Conservation (phyloP, 2,113 vertebrate genomes). For the Marmota flaviventris region DNA sequence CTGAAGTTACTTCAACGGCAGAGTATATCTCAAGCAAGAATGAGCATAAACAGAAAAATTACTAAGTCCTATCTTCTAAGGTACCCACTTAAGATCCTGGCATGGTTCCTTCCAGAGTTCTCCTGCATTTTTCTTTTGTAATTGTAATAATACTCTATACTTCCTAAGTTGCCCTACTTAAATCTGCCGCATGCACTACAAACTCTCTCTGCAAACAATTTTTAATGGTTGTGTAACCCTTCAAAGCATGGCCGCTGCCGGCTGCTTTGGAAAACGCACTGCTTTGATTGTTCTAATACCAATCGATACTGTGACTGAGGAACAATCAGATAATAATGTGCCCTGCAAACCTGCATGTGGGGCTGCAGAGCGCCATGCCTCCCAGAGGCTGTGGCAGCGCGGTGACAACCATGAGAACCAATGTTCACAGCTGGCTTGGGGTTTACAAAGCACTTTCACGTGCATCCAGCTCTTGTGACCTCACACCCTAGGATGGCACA, state of each 20-base stretch:
- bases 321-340: neutral
- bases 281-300: neutral
- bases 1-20: neutral
- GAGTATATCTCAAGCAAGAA: neutral
- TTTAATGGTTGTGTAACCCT: neutral
- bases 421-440: neutral
- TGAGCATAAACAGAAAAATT: neutral
- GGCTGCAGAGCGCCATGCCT: neutral
- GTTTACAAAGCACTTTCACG: neutral
- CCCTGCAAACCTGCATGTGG: neutral
- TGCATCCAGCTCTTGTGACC: neutral
- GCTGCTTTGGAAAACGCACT: neutral
- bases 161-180: neutral
- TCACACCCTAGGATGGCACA: neutral
- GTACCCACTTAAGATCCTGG: neutral
- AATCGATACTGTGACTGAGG: neutral
- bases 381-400: neutral
- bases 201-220: neutral
- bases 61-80: neutral
- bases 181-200: neutral
- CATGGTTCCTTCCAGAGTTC: conserved; percentile 20
- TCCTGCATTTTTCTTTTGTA: neutral
- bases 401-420: neutral
- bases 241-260: conserved; percentile 26
- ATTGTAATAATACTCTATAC: neutral